phyloP scores from a whole-genome alignment of 2,888 invertebrate species.

The Xanthorhoe designata region DNA sequence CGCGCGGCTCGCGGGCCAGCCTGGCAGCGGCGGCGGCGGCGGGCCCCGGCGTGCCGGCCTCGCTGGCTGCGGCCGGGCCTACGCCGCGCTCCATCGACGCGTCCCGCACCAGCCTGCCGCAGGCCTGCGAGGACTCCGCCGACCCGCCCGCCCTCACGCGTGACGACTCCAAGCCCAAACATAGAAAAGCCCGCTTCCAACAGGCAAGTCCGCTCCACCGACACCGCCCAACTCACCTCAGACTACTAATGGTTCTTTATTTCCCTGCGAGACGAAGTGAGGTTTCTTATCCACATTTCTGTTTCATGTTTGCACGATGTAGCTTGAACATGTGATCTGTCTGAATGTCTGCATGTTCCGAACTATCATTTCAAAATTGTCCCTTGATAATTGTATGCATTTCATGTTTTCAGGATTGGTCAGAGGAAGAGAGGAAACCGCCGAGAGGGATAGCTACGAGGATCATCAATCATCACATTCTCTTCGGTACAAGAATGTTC shows the following conservation, averaged over 20 bases:
- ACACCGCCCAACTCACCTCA: constrained; percentile 10
- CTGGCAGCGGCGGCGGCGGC: constrained; percentile 58
- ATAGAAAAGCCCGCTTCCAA: constrained; percentile 94
- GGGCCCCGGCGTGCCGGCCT: constrained; percentile 33
- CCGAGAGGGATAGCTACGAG: constrained; percentile 84
- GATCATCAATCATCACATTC: constrained; percentile 84
- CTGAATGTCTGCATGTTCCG: constrained; percentile 26
- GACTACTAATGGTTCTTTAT: constrained; percentile 3
- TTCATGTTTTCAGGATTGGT: constrained; percentile 72
- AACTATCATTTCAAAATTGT: neutral
- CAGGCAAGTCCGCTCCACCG: constrained; percentile 83
- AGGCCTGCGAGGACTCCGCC: constrained; percentile 61
- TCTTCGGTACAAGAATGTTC: constrained; percentile 68
- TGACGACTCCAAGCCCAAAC: constrained; percentile 88
- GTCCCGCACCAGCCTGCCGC: constrained; percentile 77
- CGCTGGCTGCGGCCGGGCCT: constrained; percentile 49
- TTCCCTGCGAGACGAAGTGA: constrained; percentile 20
- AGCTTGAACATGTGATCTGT: constrained; percentile 28
- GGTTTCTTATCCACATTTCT: constrained; percentile 31
- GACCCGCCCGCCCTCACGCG: constrained; percentile 67
- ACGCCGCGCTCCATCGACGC: constrained; percentile 62
- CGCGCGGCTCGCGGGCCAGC: constrained; percentile 78
- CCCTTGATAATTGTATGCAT: neutral
- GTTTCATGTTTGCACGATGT: constrained; percentile 50
- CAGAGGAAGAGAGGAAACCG: constrained; percentile 82